Conservation (phyloP, 2,797 vertebrate species). For the Lacerta agilis region DNA sequence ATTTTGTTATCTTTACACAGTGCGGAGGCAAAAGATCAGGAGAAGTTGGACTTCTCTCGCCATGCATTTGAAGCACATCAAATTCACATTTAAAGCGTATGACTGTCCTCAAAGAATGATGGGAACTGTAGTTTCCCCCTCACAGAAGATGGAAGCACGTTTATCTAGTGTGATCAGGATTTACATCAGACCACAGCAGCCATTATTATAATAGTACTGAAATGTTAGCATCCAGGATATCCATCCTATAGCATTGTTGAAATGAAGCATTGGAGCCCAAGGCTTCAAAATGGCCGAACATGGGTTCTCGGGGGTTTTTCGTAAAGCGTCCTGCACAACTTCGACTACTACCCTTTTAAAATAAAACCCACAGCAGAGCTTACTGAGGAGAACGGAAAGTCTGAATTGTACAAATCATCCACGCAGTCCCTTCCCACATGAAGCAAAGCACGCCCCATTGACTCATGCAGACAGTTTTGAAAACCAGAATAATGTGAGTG, state of each 20-base stretch:
- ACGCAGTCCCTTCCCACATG: not conserved
- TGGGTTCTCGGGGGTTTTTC: not conserved
- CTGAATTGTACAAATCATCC: not conserved
- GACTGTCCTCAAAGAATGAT: too few relatives aligned
- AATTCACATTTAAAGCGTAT: too few relatives aligned
- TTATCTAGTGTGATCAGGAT: not conserved
- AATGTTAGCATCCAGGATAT: not conserved
- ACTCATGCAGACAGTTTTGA: conserved; percentile 35
- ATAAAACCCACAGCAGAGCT: conserved; percentile 1
- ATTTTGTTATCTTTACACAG: not conserved
- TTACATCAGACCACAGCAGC: not conserved
- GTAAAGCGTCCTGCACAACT: not conserved
- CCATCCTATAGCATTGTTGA: too few relatives aligned
- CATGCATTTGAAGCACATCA: too few relatives aligned
- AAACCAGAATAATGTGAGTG: conserved; percentile 52
- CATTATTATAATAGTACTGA: not conserved
- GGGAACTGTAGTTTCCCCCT: too few relatives aligned
- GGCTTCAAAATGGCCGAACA: not conserved
- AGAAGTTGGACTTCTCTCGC: too few relatives aligned
- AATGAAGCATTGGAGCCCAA: not conserved
- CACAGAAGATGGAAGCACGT: not conserved
- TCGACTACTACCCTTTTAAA: not conserved
- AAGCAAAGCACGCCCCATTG: conserved; percentile 33
- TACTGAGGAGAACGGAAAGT: not conserved
- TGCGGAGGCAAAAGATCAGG: too few relatives aligned